phyloP scores from a whole-genome alignment of 1,140 invertebrate species.

The Cataglyphis hispanica region DNA sequence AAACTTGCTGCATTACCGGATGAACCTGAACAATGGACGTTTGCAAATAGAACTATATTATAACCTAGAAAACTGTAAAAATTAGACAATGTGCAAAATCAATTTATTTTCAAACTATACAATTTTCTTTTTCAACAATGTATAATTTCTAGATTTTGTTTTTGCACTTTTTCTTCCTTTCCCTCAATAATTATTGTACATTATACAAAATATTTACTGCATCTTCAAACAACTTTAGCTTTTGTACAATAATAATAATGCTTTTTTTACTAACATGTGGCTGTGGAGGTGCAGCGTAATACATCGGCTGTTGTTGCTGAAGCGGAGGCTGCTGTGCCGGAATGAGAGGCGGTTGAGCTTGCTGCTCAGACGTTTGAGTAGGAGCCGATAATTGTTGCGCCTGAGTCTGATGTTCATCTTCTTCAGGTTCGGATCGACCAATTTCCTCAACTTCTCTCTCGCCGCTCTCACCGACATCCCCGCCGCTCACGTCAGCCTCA shows the following conservation, averaged over 20 bases:
- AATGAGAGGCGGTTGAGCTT: slow-evolving; percentile 77
- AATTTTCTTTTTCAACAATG: too few species aligned
- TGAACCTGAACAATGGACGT: slow-evolving; percentile 76
- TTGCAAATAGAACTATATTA: neutral
- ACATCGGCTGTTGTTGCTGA: slow-evolving; percentile 81
- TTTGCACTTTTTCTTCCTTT: neutral
- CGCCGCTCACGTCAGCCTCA: slow-evolving; percentile 81
- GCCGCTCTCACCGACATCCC: slow-evolving; percentile 75
- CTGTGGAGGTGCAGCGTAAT: slow-evolving; percentile 80
- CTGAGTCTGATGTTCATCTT: slow-evolving; percentile 87
- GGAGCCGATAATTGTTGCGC: slow-evolving; percentile 76
- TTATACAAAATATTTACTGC: neutral
- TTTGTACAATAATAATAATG: neutral
- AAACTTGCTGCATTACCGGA: slow-evolving; percentile 81
- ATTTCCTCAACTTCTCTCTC: slow-evolving; percentile 87
- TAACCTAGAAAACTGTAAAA: slow-evolving; percentile 17
- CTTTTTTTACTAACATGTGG: slow-evolving; percentile 73
- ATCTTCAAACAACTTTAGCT: neutral
- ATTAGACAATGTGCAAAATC: slow-evolving; percentile 9
- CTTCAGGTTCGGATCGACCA: slow-evolving; percentile 90
- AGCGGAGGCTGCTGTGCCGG: slow-evolving; percentile 77
- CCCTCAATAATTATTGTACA: neutral
- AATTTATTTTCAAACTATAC: neutral
- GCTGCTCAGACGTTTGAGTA: slow-evolving; percentile 77
- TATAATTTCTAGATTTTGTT: neutral